Evolutionary conservation across 2,113 vertebrate genomes (phyloP), one percentile per base, ranked within the genome.

Genomic region (Rhineura floridana): DNA sequence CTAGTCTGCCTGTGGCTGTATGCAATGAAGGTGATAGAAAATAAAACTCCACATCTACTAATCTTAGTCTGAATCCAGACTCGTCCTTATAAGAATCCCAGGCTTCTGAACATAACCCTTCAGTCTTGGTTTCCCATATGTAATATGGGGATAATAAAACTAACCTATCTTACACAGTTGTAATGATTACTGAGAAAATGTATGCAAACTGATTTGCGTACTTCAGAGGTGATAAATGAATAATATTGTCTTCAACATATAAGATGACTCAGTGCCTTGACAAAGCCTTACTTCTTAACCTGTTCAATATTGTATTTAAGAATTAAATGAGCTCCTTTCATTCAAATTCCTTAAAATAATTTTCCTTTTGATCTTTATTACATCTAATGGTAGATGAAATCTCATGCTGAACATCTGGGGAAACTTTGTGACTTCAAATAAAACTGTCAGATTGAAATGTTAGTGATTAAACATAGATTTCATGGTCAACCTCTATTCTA

Each of bases 401-500:
- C 55, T 48, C 10, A 59, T 19, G 80, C 3, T 59, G 88, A 85
- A 73, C 36, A 70, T 59, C 44, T 90, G 86, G 65, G 33, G 70
- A 67, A 55, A 81, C 12, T 65, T 44, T 30, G 9, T 28, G 52
- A 30, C 70, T 87, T 88, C 36, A 67, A 87, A 91, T 77, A 67
- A 92, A 84, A 89, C 77, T 52, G 72, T 17, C 36, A 0, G 0
- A 83, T 39, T 88, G 63, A 88, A 90, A 91, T 86, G 90, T 1
- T 83, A 30, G 10, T 59, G 25, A 81, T 91, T 85, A 88, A 90
- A 89, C 33, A 48, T 30, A 55, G 62, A 11, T 90, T 91, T 88
- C 39, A 28, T 50, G 87, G 50, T 85, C 63, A 82, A 70, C 42
- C 69, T 80, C 55, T 59, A 13, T 76, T 65, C 39, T 11, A 84